Percentiles rank a stretch among this genome's conserved stretches.
Evolutionary conservation across 1,140 invertebrate genomes (phyloP).

Genomic region (Bombus confusus): DNA sequence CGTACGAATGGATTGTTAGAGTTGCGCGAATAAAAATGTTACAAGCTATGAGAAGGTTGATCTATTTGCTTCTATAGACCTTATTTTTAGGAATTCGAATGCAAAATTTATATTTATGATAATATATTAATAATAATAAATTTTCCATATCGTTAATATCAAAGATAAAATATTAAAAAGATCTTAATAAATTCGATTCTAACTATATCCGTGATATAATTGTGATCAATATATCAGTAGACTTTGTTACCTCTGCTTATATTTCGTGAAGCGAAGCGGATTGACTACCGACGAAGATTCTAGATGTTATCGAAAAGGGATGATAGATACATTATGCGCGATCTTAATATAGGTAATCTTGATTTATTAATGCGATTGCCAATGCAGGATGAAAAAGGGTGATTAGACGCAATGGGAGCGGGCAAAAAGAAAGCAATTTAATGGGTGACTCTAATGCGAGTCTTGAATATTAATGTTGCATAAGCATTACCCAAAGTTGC

Average conservation of each 20-base stretch:
- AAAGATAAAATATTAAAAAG: not conserved
- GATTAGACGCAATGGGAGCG: not conserved
- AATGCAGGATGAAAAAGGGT: not conserved
- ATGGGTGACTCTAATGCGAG: conserved; percentile 16
- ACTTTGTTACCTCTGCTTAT: too few relatives aligned
- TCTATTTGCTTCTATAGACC: not conserved
- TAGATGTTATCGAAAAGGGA: not conserved
- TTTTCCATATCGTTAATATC: not conserved
- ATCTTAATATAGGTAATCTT: not conserved
- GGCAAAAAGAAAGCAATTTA: conserved; percentile 19
- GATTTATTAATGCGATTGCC: not conserved
- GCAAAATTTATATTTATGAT: not conserved
- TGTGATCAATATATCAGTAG: too few relatives aligned
- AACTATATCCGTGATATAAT: too few relatives aligned
- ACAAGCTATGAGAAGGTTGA: not conserved
- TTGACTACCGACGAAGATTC: not conserved
- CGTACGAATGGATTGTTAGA: not conserved
- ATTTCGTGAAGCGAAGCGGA: not conserved
- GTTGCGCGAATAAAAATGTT: not conserved
- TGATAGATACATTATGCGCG: not conserved
- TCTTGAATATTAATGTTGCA: conserved; percentile 39
- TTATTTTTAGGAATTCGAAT: not conserved
- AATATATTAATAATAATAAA: too few relatives aligned
- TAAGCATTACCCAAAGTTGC: conserved; percentile 35
- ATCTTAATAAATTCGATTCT: too few relatives aligned